Percentiles rank a stretch among this genome's conserved stretches.
Evolutionary conservation across 2,113 vertebrate species (phyloP).

Genomic region (Gila orcuttii): DNA sequence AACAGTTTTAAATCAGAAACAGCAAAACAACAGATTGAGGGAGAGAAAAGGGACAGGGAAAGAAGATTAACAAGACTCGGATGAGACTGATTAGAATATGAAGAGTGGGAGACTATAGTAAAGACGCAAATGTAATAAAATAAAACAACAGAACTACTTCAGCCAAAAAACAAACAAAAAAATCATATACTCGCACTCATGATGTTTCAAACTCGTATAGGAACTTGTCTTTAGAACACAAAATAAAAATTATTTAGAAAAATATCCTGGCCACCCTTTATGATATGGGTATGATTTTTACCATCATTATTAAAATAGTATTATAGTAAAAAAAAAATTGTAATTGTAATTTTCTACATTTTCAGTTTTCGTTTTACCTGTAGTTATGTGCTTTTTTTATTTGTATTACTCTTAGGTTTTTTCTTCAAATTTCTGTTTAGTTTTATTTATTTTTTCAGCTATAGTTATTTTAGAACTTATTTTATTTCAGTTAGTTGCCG

Average conservation of each 20-base stretch:
- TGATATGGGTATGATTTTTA: neutral
- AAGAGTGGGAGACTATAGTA: neutral
- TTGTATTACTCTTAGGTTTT: too few species aligned
- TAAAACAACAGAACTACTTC: neutral
- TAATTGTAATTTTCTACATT: neutral
- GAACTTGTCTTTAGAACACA: neutral
- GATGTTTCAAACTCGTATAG: neutral
- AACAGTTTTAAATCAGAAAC: neutral
- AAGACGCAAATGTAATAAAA: neutral
- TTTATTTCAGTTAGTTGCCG: neutral
- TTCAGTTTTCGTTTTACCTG: neutral
- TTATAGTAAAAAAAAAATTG: too few species aligned
- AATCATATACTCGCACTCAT: neutral
- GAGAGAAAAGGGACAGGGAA: neutral
- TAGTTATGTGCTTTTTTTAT: too few species aligned
- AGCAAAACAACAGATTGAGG: neutral
- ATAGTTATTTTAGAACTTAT: neutral
- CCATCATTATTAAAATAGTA: too few species aligned
- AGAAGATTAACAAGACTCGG: neutral
- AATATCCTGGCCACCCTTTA: too few species aligned
- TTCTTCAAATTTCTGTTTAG: neutral
- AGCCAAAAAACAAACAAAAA: neutral
- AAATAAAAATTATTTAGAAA: neutral
- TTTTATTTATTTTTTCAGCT: neutral
- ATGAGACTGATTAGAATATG: conserved; percentile 2